phyloP scores from a whole-genome alignment of 1,140 invertebrate genomes.

The Tetramorium alpestre region DNA sequence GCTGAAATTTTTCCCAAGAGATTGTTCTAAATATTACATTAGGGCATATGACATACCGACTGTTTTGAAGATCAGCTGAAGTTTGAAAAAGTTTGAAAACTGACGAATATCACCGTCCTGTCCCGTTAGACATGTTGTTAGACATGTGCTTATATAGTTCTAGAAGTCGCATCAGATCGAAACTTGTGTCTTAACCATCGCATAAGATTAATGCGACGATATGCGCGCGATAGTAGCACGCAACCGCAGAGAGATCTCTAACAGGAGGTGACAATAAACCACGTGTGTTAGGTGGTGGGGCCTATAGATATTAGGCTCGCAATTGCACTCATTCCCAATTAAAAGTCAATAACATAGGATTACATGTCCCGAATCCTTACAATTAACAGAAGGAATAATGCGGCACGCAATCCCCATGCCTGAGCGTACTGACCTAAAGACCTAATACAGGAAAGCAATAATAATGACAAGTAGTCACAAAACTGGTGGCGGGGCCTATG shows the following conservation, averaged over 20 bases:
- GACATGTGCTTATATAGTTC: neutral
- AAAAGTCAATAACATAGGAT: constrained; percentile 33
- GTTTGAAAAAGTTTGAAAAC: neutral
- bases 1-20: neutral
- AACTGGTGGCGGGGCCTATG: constrained; percentile 71
- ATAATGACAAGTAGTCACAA: constrained; percentile 32
- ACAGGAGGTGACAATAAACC: neutral
- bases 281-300: constrained; percentile 52
- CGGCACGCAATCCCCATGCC: constrained; percentile 56
- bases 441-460: constrained; percentile 27
- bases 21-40: neutral
- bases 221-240: neutral
- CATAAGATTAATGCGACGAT: constrained; percentile 15
- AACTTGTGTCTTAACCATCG: neutral
- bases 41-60: neutral
- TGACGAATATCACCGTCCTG: constrained; percentile 19
- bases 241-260: neutral
- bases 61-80: neutral
- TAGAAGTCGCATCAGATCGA: neutral
- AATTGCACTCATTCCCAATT: constrained; percentile 44
- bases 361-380: constrained; percentile 10
- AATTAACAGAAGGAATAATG: constrained; percentile 57
- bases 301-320: constrained; percentile 59
- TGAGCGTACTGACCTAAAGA: constrained; percentile 44
- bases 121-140: constrained; percentile 21